Evolutionary conservation across 2,113 vertebrate genomes (phyloP), one percentile per base, ranked within the genome.

Genomic region (Cercocebus atys): DNA sequence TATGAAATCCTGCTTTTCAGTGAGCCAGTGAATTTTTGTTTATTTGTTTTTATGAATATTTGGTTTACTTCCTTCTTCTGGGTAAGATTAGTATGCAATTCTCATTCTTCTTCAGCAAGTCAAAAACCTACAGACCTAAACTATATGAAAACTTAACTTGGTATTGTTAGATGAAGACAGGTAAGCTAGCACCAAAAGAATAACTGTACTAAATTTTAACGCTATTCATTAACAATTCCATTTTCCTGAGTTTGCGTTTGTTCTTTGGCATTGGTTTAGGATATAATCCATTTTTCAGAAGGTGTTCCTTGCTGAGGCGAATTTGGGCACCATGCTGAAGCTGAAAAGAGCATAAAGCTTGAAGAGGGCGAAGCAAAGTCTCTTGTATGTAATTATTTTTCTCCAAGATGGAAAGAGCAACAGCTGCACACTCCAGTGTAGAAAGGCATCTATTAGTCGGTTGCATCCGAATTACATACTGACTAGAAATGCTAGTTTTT

Each of bases 181-280:
- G n/a, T 25, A 68, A 88, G 90, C 6, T 55, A 94, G 88, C 92
- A 98, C 85, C 78, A 23, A 5, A 84, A 91, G 86, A 93, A 96
- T 45, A 97, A 80, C 8, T 97, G 82, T 73, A 86, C 97, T 99
- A 99, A 98, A 99, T 99, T 98, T 99, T 99, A 96, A 99, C 97
- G 97, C 99, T 99, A 57, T 99, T 99, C 90, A 99, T 98, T 72
- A 99, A 98, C 83, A 99, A 99, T 97, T 99, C 99, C 99, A 99
- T 99, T 98, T 99, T n/a, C n/a, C 99, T 99, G 80, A 99, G 99
- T 98, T 99, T 99, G 96, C 99, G 99, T 96, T 99, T 99, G 99
- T 99, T 99, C 98, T 99, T 99, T 98, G 99, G 99, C 99, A 99
- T 99, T 40, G 99, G 99, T 76, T 99, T 99, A 97, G 99, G 98